Conservation (phyloP, 2,113 vertebrate genomes). For the Oryzias curvinotus region DNA sequence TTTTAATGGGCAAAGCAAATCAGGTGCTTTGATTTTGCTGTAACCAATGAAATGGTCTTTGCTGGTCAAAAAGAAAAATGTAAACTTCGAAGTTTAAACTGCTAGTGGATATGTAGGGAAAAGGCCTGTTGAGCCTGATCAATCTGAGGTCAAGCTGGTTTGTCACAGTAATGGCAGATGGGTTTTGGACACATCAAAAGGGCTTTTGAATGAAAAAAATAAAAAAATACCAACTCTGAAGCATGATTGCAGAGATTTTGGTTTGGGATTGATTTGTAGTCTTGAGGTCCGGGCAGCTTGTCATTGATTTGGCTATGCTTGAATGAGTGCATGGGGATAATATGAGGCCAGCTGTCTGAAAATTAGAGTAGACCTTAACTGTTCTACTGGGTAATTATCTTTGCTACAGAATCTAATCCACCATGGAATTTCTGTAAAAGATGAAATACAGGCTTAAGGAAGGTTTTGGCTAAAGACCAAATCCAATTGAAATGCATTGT, state of each 20-base stretch:
- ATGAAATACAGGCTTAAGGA: neutral
- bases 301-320: neutral
- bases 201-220: neutral
- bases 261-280: neutral
- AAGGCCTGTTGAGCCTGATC: neutral
- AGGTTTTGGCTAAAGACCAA: neutral
- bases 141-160: neutral
- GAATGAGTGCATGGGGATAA: neutral
- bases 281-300: neutral
- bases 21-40: neutral
- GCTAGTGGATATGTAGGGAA: neutral
- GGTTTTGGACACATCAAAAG: neutral
- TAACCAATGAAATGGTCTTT: neutral
- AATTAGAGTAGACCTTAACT: constrained; percentile 1
- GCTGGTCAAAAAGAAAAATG: constrained; percentile 1
- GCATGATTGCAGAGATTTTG: neutral
- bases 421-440: neutral
- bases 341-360: constrained; percentile 1
- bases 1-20: too few species aligned
- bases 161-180: neutral
- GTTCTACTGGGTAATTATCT: neutral
- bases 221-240: neutral
- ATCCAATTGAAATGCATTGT: neutral
- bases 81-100: neutral
- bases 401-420: neutral